A percentile compares a stretch with the other conserved stretches of the same genome.
These are phyloP conservation scores for Liasis olivaceus DNA, from an alignment of 2,797 vertebrate genomes.

Conservation along the genomic window DNA sequence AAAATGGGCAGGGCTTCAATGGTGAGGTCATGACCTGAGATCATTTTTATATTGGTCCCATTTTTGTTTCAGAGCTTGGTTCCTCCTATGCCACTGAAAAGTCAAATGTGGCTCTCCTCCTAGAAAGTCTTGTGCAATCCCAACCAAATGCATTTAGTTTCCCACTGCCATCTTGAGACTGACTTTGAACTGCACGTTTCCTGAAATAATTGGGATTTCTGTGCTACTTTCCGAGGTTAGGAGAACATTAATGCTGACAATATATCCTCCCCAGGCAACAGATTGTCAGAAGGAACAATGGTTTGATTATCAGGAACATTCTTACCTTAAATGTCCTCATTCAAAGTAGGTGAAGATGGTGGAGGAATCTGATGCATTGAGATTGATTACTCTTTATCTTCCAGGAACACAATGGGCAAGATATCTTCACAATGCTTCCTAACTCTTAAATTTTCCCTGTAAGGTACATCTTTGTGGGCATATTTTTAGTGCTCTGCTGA, in stretches of 20 bases:
- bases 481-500: background rate
- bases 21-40: too few relatives aligned
- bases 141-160: background rate
- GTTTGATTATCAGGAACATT: background rate
- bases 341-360: background rate
- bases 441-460: background rate
- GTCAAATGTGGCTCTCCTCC: too few relatives aligned
- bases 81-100: too few relatives aligned
- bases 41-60: too few relatives aligned
- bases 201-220: background rate
- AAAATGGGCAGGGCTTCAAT: too few relatives aligned
- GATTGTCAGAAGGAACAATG: background rate
- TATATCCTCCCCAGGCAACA: background rate
- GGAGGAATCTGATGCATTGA: background rate
- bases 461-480: background rate
- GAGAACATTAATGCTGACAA: background rate
- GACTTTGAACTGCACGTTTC: background rate
- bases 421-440: background rate
- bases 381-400: background rate
- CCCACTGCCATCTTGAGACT: background rate
- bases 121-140: too few relatives aligned
- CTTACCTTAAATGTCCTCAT: background rate
- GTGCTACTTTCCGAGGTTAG: background rate
- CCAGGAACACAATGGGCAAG: background rate
- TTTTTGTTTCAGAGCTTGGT: too few relatives aligned